Conservation (phyloP, 1,140 invertebrate species). For the Leptestheria dahalacensis region DNA sequence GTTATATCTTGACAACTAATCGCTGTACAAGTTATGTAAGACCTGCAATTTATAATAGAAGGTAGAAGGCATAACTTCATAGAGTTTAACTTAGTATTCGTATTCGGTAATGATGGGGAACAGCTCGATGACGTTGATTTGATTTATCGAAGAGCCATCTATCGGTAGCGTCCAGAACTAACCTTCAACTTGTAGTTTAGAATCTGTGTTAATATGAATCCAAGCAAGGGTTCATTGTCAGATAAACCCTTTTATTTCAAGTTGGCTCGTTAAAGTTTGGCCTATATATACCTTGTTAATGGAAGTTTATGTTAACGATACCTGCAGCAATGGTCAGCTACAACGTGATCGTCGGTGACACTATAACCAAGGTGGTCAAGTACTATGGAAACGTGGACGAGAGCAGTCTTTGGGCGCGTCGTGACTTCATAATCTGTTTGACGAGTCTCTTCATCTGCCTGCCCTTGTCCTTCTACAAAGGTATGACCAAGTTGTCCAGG, state of each 20-base stretch:
- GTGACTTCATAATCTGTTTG: constrained; percentile 60
- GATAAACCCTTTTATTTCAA: too few relatives aligned
- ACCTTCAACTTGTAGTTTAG: too few relatives aligned
- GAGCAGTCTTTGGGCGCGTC: constrained; percentile 41
- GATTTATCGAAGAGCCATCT: too few relatives aligned
- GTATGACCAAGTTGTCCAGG: constrained; percentile 61
- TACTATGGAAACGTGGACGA: constrained; percentile 39
- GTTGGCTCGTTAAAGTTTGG: neutral
- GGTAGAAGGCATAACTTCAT: too few relatives aligned
- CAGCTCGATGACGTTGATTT: too few relatives aligned
- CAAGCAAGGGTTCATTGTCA: constrained; percentile 7
- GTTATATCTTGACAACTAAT: too few relatives aligned
- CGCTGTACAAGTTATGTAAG: too few relatives aligned
- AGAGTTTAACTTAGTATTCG: too few relatives aligned
- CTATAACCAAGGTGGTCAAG: constrained; percentile 64
- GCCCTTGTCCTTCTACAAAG: constrained; percentile 64
- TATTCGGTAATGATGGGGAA: too few relatives aligned
- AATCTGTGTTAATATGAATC: neutral
- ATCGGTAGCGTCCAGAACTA: too few relatives aligned
- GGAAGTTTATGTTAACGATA: constrained; percentile 17
- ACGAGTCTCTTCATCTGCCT: constrained; percentile 59
- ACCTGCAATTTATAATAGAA: too few relatives aligned
- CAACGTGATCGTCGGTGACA: constrained; percentile 79
- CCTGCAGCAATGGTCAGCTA: constrained; percentile 76
- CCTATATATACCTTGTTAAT: neutral